A percentile compares a stretch with the other conserved stretches of the same genome.
phyloP scores from a whole-genome alignment of 2,113 vertebrate genomes.

The Diadophis punctatus region DNA sequence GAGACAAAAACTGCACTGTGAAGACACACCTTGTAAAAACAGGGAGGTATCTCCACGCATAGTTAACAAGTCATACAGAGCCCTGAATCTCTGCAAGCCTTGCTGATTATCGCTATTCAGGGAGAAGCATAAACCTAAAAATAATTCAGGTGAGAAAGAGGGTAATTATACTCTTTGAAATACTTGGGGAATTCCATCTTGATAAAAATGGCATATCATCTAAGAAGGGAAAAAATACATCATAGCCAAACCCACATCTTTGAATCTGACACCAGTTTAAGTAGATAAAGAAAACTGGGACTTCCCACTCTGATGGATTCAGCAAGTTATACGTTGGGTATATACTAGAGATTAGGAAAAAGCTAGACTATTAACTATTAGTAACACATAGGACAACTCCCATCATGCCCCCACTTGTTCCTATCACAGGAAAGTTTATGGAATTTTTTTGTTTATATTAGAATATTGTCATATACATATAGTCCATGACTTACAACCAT shows the following conservation, averaged over 20 bases:
- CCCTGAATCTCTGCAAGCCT: neutral
- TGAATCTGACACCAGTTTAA: slow-evolving; percentile 1
- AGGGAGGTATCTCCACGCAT: neutral
- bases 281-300: neutral
- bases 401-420: neutral
- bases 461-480: neutral
- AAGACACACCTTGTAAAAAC: neutral
- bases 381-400: neutral
- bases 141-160: neutral
- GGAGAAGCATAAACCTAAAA: neutral
- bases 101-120: neutral
- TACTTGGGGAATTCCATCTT: slow-evolving; percentile 26
- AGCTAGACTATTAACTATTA: neutral
- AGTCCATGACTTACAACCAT: neutral
- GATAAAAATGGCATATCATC: neutral
- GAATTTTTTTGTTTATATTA: neutral
- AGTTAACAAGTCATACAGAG: neutral
- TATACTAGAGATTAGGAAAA: neutral
- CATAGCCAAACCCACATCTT: neutral
- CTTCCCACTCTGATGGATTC: neutral
- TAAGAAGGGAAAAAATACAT: neutral
- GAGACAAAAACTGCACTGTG: neutral
- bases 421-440: neutral
- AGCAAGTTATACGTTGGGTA: neutral
- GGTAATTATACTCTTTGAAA: neutral